Conservation (phyloP, 2,113 vertebrate genomes). For the Zosterops japonicus region DNA sequence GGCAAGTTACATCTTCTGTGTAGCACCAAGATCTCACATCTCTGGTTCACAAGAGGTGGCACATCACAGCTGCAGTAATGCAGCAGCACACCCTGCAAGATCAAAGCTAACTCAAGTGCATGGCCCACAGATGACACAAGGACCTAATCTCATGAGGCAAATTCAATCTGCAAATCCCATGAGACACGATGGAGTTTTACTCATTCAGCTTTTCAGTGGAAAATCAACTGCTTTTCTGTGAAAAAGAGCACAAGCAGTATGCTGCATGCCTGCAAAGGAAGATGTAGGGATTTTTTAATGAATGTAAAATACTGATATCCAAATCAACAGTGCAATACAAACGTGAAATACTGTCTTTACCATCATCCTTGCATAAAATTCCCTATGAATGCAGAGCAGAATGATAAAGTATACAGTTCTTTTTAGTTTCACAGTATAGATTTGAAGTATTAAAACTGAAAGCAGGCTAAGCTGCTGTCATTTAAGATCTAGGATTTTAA, state of each 20-base stretch:
- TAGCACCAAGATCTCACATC: not conserved
- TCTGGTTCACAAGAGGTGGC: not conserved
- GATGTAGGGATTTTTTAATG: not conserved
- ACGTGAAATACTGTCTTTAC: not conserved
- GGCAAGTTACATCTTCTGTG: not conserved
- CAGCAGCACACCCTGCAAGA: not conserved
- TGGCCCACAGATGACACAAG: not conserved
- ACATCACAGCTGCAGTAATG: not conserved
- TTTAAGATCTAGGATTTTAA: constrained; percentile 45
- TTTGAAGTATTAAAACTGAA: constrained; percentile 50
- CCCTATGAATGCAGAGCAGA: not conserved
- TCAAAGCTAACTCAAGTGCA: not conserved
- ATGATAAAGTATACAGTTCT: not conserved
- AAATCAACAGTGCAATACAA: not conserved
- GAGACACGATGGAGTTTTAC: not conserved
- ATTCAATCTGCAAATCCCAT: not conserved
- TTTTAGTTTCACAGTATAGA: constrained; percentile 6
- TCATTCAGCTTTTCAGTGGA: not conserved
- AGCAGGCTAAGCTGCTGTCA: constrained; percentile 62
- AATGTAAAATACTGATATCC: not conserved
- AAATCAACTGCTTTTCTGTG: not conserved
- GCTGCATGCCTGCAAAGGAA: not conserved
- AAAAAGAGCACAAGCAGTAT: not conserved
- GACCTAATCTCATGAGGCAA: not conserved
- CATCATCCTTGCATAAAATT: not conserved